Conservation (phyloP, 2,888 invertebrate species). For the Cephus rjabovi region DNA sequence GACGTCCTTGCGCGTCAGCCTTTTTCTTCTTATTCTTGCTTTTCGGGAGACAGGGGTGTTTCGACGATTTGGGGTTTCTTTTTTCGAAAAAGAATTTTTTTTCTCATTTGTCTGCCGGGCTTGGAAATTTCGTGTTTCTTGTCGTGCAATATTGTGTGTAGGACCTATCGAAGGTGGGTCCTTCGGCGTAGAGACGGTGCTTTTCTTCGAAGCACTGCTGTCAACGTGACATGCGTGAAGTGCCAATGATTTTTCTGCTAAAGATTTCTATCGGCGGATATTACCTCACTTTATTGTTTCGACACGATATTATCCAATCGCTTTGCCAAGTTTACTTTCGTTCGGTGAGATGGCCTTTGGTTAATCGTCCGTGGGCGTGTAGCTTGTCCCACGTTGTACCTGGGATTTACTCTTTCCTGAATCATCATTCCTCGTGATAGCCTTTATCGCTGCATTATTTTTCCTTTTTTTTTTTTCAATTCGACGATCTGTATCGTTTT, state of each 20-base stretch:
- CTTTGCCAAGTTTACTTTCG: not conserved
- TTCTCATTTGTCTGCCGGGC: not conserved
- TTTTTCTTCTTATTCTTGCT: not conserved
- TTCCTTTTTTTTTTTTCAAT: too few species aligned
- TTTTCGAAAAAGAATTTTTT: not conserved
- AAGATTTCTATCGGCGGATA: not conserved
- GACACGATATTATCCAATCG: not conserved
- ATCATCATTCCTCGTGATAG: not conserved
- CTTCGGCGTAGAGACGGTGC: not conserved
- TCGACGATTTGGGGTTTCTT: not conserved
- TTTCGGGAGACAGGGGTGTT: not conserved
- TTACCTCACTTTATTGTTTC: not conserved
- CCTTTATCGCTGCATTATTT: not conserved
- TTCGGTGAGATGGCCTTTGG: not conserved
- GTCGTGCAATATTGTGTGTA: not conserved
- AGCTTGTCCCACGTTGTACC: not conserved
- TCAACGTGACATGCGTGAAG: not conserved
- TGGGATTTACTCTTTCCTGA: not conserved
- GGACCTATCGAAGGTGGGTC: not conserved
- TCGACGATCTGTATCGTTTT: not conserved
- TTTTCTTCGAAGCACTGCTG: not conserved
- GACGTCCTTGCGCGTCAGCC: conserved; percentile 23
- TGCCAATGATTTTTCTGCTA: not conserved
- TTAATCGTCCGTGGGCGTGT: not conserved
- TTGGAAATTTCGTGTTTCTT: not conserved